These are phyloP conservation scores for Nebria salina DNA, from an alignment of 2,888 invertebrate genomes.

Conservation along the genomic window DNA sequence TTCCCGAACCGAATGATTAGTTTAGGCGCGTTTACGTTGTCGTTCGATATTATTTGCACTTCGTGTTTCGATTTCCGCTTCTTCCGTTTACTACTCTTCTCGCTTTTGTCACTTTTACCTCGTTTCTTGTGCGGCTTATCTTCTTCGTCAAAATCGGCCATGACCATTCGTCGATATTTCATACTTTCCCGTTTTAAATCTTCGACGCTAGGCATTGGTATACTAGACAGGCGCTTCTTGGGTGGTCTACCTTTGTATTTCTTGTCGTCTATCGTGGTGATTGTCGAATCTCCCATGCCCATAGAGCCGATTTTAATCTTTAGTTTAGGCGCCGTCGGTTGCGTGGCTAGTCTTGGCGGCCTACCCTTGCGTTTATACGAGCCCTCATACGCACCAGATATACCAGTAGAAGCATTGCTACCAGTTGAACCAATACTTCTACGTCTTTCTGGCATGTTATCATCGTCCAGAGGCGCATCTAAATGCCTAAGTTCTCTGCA, in stretches of 20 bases:
- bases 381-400: slow-evolving; percentile 48
- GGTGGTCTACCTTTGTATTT: slow-evolving; percentile 74
- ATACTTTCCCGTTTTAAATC: slow-evolving; percentile 85
- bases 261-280: slow-evolving; percentile 62
- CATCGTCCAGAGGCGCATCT: slow-evolving; percentile 69
- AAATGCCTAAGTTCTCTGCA: slow-evolving; percentile 73
- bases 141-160: slow-evolving; percentile 82
- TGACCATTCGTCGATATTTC: slow-evolving; percentile 85
- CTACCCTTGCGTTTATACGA: slow-evolving; percentile 60
- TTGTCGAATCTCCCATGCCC: slow-evolving; percentile 60
- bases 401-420: slow-evolving; percentile 59
- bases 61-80: slow-evolving; percentile 66
- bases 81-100: slow-evolving; percentile 67
- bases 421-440: slow-evolving; percentile 64
- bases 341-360: slow-evolving; percentile 58
- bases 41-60: slow-evolving; percentile 68
- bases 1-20: slow-evolving; percentile 79
- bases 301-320: slow-evolving; percentile 77
- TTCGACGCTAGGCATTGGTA: slow-evolving; percentile 78
- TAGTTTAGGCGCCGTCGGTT: slow-evolving; percentile 71
- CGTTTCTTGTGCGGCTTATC: slow-evolving; percentile 65
- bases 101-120: slow-evolving; percentile 56
- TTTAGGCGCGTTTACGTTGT: slow-evolving; percentile 71
- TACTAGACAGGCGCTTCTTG: slow-evolving; percentile 72
- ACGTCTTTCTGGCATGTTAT: slow-evolving; percentile 64